Evolutionary conservation across 1,140 invertebrate genomes (phyloP).

Genomic region (Leptopilina boulardi): DNA sequence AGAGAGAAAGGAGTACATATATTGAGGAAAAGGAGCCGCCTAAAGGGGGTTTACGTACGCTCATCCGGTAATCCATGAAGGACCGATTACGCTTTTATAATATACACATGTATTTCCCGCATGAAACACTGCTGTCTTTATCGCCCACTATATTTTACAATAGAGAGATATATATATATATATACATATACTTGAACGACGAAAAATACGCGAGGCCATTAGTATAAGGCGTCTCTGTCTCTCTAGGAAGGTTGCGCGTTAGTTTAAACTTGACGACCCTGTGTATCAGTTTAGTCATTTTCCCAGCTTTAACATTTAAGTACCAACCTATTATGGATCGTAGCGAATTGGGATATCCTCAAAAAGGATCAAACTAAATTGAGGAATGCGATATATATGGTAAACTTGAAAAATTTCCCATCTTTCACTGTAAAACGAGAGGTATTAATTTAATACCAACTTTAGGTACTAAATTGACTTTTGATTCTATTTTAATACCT

Average conservation of each 20-base stretch:
- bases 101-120: conserved; percentile 21
- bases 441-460: too few relatives aligned
- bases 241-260: not conserved
- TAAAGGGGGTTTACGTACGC: conserved; percentile 19
- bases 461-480: too few relatives aligned
- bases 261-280: conserved; percentile 23
- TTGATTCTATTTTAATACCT: too few relatives aligned
- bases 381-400: too few relatives aligned
- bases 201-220: conserved; percentile 29
- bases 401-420: too few relatives aligned
- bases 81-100: conserved; percentile 29
- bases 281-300: not conserved
- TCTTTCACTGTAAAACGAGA: too few relatives aligned
- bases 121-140: conserved; percentile 30
- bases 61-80: conserved; percentile 25
- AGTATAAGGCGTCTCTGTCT: not conserved
- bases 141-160: conserved; percentile 30
- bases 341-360: conserved; percentile 15
- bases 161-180: too few relatives aligned
- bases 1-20: not conserved
- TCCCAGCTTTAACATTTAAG: conserved; percentile 12
- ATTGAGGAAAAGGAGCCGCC: conserved; percentile 6
- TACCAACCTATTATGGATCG: conserved; percentile 17
- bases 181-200: conserved; percentile 20
- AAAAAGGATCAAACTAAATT: not conserved